These are phyloP conservation scores for Melipona quadrifasciata DNA, from an alignment of 1,140 invertebrate species.

Conservation along the genomic window DNA sequence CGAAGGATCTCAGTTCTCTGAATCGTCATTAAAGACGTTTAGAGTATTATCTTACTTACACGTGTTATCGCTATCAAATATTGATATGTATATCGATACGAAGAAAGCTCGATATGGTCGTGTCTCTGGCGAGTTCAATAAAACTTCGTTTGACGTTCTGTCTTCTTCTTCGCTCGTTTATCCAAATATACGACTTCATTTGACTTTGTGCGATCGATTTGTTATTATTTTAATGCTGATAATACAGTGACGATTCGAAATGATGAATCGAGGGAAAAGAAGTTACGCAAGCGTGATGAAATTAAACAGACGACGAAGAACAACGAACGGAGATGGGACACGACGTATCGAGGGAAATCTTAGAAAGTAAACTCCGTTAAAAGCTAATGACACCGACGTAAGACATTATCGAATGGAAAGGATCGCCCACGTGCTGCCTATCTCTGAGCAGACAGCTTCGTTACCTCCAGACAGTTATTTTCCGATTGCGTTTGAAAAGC, in stretches of 20 bases:
- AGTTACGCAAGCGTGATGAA: not conserved
- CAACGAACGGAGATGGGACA: not conserved
- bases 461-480: slow-evolving; percentile 47
- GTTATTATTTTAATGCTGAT: not conserved
- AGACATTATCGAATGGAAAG: slow-evolving; percentile 44
- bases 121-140: not conserved
- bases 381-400: slow-evolving; percentile 34
- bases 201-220: not conserved
- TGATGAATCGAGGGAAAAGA: too few relatives aligned
- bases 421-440: slow-evolving; percentile 44
- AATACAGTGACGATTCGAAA: not conserved
- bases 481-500: slow-evolving; percentile 36
- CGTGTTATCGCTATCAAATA: slow-evolving; percentile 61
- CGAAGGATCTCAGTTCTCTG: not conserved
- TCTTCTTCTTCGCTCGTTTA: not conserved
- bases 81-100: slow-evolving; percentile 38
- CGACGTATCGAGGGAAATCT: not conserved
- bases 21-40: slow-evolving; percentile 36
- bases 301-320: not conserved
- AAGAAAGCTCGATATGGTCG: slow-evolving; percentile 7
- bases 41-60: slow-evolving; percentile 52
- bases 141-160: not conserved
- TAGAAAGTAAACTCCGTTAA: slow-evolving; percentile 36
- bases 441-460: slow-evolving; percentile 43
- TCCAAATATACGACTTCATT: not conserved